Base-by-base conservation (phyloP, 2,113 vertebrate genomes). In the Thermophis baileyi region DNA sequence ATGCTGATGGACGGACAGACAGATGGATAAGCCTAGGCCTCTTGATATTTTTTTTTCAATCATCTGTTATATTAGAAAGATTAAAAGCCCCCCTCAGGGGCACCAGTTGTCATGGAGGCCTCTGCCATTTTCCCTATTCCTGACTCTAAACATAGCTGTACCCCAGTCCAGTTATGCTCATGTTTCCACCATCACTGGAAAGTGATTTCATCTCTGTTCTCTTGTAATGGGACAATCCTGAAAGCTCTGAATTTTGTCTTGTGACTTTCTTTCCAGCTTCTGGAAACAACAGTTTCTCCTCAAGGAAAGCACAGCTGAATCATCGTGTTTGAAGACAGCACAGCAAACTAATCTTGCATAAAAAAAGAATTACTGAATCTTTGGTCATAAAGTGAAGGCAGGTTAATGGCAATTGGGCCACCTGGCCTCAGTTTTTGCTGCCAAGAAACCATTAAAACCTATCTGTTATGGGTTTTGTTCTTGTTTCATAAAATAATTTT, bases 401-500 rank as follows among this genome's bases (percentile, higher is more conserved):
- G 93, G 93, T 63, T 94, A 95, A 92, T 91, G 94, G 88, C 0
- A n/a, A 92, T 93, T 94, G 92, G 92, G 94, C 94, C 94, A 93
- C 88, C 93, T 30, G 3, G 47, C 11, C 24, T 57, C 40, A 0
- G 91, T 86, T 53, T 93, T 92, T 93, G 86, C 92, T 88, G 44
- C 95, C 93, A 92, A 95, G 94, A 93, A 44, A 94, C 95, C 96
- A 91, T 95, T 95, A 95, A 95, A 93, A 94, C 92, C 93, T 96
- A 95, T 92, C 93, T 94, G 90, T 91, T 93, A 85, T 7, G 6
- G 0, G 24, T 44, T 25, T 18, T 24, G 85, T 81, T 94, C 96
- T 93, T 94, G 0, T 93, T 97, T 96, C 96, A 94, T 74, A 54
- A 55, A 35, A 94, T 92, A 94, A 96, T 96, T 81, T 97, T 97